Conservation (phyloP, 1,140 invertebrate genomes). For the Arion vulgaris region DNA sequence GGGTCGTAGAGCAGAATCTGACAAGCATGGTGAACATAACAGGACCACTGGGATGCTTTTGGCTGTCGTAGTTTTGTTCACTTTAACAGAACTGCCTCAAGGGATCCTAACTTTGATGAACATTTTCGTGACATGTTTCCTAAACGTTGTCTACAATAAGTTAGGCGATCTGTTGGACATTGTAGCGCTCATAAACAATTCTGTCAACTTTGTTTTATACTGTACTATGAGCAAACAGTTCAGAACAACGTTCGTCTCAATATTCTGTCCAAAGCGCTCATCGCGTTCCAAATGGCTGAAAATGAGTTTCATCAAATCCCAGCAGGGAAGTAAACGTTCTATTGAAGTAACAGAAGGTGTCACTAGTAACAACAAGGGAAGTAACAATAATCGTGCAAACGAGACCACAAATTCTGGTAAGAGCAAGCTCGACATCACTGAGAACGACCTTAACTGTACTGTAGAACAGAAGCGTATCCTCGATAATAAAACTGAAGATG, state of each 20-base stretch:
- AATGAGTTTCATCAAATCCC: conserved; percentile 45
- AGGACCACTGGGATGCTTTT: conserved; percentile 92
- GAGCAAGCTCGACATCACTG: background rate
- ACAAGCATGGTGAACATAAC: conserved; percentile 77
- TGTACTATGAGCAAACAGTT: conserved; percentile 96
- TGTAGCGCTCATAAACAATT: conserved; percentile 90
- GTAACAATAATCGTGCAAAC: background rate
- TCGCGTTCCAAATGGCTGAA: conserved; percentile 57
- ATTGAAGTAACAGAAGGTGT: background rate
- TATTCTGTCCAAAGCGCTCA: conserved; percentile 64
- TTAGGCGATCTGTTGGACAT: conserved; percentile 93
- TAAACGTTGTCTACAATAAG: conserved; percentile 70
- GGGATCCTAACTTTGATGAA: conserved; percentile 70
- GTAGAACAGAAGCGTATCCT: background rate
- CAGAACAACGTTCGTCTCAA: conserved; percentile 81
- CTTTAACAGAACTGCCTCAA: conserved; percentile 88
- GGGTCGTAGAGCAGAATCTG: conserved; percentile 65
- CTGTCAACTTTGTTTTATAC: conserved; percentile 94
- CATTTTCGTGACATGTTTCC: conserved; percentile 54
- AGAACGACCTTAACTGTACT: background rate
- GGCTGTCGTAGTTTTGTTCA: conserved; percentile 87
- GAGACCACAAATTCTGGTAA: background rate
- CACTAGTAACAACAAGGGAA: background rate
- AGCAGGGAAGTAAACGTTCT: background rate
- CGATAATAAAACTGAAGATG: background rate